Conservation (phyloP, 1,140 invertebrate species). For the Lysiphlebus fabarum region DNA sequence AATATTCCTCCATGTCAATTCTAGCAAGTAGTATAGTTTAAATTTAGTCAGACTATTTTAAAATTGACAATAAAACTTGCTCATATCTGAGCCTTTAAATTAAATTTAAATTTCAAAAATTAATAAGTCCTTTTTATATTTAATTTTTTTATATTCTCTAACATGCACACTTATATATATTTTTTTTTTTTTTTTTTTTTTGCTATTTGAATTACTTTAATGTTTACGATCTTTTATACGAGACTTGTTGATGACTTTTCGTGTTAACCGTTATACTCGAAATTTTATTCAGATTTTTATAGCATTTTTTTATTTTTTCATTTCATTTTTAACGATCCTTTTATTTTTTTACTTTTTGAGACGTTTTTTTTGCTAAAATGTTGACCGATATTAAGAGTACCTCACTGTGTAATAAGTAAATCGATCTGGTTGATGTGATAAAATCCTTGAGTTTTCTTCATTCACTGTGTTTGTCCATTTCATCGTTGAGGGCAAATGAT, state of each 20-base stretch:
- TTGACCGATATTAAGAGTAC: conserved; percentile 9
- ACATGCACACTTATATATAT: too few species aligned
- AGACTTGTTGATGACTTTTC: background rate
- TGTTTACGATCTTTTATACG: background rate
- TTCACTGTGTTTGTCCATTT: conserved; percentile 66
- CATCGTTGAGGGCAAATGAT: conserved; percentile 66
- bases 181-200: too few species aligned
- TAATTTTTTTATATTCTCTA: too few species aligned
- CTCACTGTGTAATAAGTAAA: conserved; percentile 50
- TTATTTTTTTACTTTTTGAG: background rate
- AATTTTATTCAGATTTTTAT: too few species aligned
- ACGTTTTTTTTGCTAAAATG: background rate
- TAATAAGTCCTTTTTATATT: too few species aligned
- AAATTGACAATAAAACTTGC: too few species aligned
- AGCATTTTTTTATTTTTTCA: background rate
- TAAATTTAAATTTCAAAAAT: too few species aligned
- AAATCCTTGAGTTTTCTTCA: conserved; percentile 69
- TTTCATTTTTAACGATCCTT: background rate
- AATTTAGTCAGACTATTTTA: too few species aligned
- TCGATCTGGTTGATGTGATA: conserved; percentile 71
- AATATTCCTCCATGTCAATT: too few species aligned
- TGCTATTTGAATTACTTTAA: too few species aligned
- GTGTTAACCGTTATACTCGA: background rate
- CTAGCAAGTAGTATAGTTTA: too few species aligned
- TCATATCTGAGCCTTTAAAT: too few species aligned